Conservation (phyloP, 1,140 invertebrate species). For the Episyrphus balteatus region DNA sequence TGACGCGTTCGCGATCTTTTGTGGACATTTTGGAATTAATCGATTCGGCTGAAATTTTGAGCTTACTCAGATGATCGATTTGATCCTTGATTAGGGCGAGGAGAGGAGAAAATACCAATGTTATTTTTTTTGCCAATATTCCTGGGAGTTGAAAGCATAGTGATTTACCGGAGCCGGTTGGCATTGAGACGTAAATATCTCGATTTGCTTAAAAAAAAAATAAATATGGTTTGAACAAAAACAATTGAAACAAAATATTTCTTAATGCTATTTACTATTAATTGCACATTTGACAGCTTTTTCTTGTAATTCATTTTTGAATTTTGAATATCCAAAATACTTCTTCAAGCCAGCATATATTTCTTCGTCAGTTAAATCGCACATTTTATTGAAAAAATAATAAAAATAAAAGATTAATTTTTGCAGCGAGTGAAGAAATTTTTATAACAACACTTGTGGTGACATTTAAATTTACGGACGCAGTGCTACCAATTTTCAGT, state of each 20-base stretch:
- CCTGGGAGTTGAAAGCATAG: slow-evolving; percentile 89
- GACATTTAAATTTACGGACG: no score
- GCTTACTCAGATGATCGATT: slow-evolving; percentile 53
- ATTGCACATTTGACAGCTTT: slow-evolving; percentile 23
- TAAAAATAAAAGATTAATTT: no score
- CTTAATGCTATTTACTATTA: slow-evolving; percentile 18
- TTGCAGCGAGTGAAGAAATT: no score
- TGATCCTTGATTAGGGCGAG: slow-evolving; percentile 81
- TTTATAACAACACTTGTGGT: no score
- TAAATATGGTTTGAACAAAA: neutral
- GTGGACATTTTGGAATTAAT: slow-evolving; percentile 77
- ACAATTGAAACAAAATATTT: neutral
- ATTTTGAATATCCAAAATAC: slow-evolving; percentile 24
- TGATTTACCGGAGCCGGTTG: slow-evolving; percentile 91
- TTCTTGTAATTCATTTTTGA: slow-evolving; percentile 30
- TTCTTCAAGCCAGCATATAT: slow-evolving; percentile 15
- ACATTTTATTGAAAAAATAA: no score
- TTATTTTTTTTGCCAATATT: slow-evolving; percentile 58
- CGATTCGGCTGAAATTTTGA: slow-evolving; percentile 67
- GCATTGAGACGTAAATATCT: slow-evolving; percentile 79
- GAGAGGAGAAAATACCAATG: slow-evolving; percentile 84
- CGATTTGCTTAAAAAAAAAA: slow-evolving; percentile 48
- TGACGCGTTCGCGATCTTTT: slow-evolving; percentile 60
- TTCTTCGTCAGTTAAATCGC: slow-evolving; percentile 5
- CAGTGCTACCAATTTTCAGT: no score